Percentiles rank a stretch among this genome's conserved stretches.
Evolutionary conservation across 2,888 invertebrate genomes (phyloP).

Genomic region (Cetonia aurata): DNA sequence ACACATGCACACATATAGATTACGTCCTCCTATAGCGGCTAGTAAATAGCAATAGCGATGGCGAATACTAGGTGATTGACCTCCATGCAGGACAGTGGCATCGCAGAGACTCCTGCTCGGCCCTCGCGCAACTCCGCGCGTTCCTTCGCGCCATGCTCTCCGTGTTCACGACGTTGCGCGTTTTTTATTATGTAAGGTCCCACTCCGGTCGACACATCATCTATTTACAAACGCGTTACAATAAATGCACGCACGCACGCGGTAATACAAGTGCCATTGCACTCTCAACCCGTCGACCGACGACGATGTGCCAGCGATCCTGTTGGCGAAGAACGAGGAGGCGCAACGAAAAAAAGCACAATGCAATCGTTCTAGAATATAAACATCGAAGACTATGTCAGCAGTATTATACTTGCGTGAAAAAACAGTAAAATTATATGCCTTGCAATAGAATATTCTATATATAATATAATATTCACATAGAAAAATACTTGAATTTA

Average conservation of each 20-base stretch:
- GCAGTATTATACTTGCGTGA: constrained; percentile 11
- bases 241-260: constrained; percentile 15
- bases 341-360: constrained; percentile 12
- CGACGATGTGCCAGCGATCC: background rate
- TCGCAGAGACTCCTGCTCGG: constrained; percentile 46
- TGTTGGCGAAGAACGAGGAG: background rate
- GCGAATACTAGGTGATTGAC: constrained; percentile 59
- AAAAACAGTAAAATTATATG: background rate
- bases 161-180: constrained; percentile 14
- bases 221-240: constrained; percentile 44
- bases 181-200: constrained; percentile 43
- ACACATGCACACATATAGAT: background rate
- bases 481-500: background rate
- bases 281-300: constrained; percentile 22
- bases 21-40: background rate
- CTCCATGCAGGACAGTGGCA: constrained; percentile 64
- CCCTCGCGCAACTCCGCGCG: background rate
- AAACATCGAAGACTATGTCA: constrained; percentile 30
- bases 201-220: constrained; percentile 38
- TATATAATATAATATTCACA: background rate
- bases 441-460: too few relatives aligned
- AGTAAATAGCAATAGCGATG: constrained; percentile 35
- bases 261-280: constrained; percentile 38
- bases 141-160: constrained; percentile 1
- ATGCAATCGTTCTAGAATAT: constrained; percentile 5